A percentile compares a stretch with the other conserved stretches of the same genome.
Conservation (phyloP, 2,888 invertebrate species). For the Stegana nigrithorax region DNA sequence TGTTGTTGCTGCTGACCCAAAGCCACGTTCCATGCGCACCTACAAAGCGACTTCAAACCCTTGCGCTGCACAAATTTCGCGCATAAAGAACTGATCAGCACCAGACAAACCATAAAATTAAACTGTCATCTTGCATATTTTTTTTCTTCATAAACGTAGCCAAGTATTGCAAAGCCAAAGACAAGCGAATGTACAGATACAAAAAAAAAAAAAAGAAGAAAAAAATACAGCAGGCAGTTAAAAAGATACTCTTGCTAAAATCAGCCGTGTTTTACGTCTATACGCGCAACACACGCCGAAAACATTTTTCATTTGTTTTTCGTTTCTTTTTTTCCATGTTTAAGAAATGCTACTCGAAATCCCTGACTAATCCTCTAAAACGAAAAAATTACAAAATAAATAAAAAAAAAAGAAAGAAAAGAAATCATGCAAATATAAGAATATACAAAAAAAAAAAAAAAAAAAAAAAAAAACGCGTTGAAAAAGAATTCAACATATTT, state of each 20-base stretch:
- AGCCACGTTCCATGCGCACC: constrained; percentile 1
- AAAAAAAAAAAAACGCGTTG: constrained; percentile 10
- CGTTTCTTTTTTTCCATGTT: constrained; percentile 23
- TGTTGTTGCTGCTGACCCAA: background rate
- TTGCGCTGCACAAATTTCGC: constrained; percentile 43
- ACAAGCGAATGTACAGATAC: constrained; percentile 12
- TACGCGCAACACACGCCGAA: background rate
- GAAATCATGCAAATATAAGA: constrained; percentile 46
- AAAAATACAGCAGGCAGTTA: constrained; percentile 1
- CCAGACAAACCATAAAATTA: constrained; percentile 69
- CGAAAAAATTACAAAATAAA: constrained; percentile 32
- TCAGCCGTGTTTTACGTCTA: background rate
- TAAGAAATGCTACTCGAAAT: constrained; percentile 36
- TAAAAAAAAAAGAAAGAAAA: constrained; percentile 36
- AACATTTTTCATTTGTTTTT: constrained; percentile 3
- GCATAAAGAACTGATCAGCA: constrained; percentile 67
- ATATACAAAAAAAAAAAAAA: constrained; percentile 9
- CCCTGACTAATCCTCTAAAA: constrained; percentile 65
- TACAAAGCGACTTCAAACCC: background rate
- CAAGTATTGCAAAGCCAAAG: constrained; percentile 9
- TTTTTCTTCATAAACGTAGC: constrained; percentile 54
- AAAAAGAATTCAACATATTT: constrained; percentile 17
- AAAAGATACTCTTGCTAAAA: background rate
- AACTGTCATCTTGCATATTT: constrained; percentile 69
- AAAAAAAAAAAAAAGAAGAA: background rate